Percentiles rank a stretch among this genome's conserved stretches.
Conservation (phyloP, 1,140 invertebrate genomes). For the Bombus turneri region DNA sequence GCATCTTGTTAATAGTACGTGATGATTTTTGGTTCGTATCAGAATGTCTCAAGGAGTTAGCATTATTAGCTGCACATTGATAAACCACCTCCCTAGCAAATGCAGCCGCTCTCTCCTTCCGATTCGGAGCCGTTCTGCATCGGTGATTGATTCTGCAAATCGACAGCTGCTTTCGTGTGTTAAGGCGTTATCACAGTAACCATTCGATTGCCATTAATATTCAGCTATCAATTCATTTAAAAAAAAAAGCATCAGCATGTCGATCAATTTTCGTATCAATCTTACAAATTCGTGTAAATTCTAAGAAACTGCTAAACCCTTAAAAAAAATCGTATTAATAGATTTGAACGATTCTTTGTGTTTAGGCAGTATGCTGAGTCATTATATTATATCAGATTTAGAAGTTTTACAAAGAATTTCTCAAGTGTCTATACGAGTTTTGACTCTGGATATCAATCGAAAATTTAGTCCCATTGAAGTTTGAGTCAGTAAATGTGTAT, state of each 20-base stretch:
- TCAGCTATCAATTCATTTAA: constrained; percentile 8
- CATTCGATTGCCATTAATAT: constrained; percentile 12
- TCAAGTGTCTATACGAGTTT: neutral
- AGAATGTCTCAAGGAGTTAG: constrained; percentile 52
- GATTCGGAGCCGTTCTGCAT: constrained; percentile 88
- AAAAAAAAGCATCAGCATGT: neutral
- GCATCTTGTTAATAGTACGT: constrained; percentile 63
- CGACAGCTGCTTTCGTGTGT: constrained; percentile 86
- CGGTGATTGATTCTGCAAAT: constrained; percentile 89
- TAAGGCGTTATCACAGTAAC: constrained; percentile 77
- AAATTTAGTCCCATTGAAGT: constrained; percentile 36
- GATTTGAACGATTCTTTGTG: neutral
- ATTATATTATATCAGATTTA: neutral
- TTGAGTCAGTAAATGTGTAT: constrained; percentile 1
- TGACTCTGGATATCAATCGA: constrained; percentile 26
- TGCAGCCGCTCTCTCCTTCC: constrained; percentile 90
- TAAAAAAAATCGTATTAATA: constrained; percentile 1
- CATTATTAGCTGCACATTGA: constrained; percentile 50
- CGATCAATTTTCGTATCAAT: neutral
- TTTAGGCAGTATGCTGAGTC: constrained; percentile 10
- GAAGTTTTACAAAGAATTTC: constrained; percentile 1
- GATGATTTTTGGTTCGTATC: constrained; percentile 61
- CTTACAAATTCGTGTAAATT: constrained; percentile 5
- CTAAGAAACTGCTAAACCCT: constrained; percentile 7
- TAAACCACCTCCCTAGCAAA: constrained; percentile 85